A percentile compares a stretch with the other conserved stretches of the same genome.
phyloP scores from a whole-genome alignment of 2,797 vertebrate species.

The Pteropus rufus region DNA sequence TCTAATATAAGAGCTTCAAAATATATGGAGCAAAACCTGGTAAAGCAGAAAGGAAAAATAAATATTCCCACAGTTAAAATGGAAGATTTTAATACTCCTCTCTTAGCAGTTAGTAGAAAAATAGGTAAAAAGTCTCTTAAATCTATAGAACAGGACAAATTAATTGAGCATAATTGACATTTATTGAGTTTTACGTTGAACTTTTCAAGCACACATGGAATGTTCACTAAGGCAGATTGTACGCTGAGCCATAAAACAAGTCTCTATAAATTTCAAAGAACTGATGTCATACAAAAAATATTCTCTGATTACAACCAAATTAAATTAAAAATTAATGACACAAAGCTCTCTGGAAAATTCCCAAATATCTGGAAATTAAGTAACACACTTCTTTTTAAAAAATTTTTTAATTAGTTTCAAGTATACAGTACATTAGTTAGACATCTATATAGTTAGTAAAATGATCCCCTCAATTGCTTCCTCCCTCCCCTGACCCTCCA shows the following conservation, averaged over 20 bases:
- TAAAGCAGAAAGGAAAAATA: neutral
- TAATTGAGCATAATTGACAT: neutral
- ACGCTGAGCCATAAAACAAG: neutral
- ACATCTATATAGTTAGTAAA: too few species aligned
- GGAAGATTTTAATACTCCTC: neutral
- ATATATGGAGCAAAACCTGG: neutral
- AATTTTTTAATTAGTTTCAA: too few species aligned
- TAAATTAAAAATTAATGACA: neutral
- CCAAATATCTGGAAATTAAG: neutral
- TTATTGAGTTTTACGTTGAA: neutral
- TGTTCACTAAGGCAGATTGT: neutral
- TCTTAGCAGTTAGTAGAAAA: constrained; percentile 5
- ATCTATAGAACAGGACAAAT: neutral
- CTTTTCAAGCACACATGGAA: neutral
- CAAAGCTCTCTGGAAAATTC: neutral
- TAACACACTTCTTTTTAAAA: neutral
- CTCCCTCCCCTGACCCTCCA: too few species aligned
- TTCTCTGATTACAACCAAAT: neutral
- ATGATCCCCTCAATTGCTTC: too few species aligned
- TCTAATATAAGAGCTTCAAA: neutral
- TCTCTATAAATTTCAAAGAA: neutral
- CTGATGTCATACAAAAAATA: neutral
- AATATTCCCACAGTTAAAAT: neutral
- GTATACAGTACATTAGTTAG: too few species aligned
- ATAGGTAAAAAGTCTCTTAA: neutral